Evolutionary conservation across 2,888 invertebrate species (phyloP).

Genomic region (Falcaria lacertinaria): DNA sequence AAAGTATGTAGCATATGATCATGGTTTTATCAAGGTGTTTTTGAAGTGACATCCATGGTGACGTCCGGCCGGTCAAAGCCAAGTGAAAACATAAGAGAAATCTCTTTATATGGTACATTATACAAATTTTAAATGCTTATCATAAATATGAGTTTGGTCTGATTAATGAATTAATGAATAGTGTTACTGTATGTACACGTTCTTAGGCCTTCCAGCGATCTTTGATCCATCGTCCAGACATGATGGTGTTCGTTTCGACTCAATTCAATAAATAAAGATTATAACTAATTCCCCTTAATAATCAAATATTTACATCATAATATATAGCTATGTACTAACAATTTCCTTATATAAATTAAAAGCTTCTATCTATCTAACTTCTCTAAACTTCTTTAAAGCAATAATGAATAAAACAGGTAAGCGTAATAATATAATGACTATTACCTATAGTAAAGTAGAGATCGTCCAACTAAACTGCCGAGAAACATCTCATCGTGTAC

Average conservation of each 20-base stretch:
- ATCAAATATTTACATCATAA: slow-evolving; percentile 46
- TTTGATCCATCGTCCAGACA: slow-evolving; percentile 15
- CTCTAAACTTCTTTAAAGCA: slow-evolving; percentile 6
- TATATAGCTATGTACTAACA: slow-evolving; percentile 27
- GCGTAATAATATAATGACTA: slow-evolving; percentile 41
- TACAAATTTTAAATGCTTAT: no score
- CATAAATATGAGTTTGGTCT: neutral
- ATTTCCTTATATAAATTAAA: slow-evolving; percentile 24
- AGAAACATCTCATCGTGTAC: no score
- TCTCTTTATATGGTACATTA: no score
- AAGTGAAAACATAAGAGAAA: no score
- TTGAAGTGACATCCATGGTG: no score
- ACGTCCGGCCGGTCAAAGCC: no score
- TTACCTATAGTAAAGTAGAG: slow-evolving; percentile 27
- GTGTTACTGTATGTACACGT: neutral
- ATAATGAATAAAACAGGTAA: slow-evolving; percentile 30
- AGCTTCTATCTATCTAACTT: slow-evolving; percentile 16
- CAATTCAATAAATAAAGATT: slow-evolving; percentile 17
- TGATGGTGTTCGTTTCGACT: slow-evolving; percentile 18
- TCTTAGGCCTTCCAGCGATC: slow-evolving; percentile 27
- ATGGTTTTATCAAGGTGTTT: no score
- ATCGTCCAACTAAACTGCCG: slow-evolving; percentile 14
- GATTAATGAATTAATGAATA: neutral
- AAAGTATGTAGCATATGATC: no score
- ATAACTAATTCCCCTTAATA: slow-evolving; percentile 19